These are phyloP conservation scores for Taxidea taxus DNA, from an alignment of 2,113 vertebrate genomes.

Conservation along the genomic window DNA sequence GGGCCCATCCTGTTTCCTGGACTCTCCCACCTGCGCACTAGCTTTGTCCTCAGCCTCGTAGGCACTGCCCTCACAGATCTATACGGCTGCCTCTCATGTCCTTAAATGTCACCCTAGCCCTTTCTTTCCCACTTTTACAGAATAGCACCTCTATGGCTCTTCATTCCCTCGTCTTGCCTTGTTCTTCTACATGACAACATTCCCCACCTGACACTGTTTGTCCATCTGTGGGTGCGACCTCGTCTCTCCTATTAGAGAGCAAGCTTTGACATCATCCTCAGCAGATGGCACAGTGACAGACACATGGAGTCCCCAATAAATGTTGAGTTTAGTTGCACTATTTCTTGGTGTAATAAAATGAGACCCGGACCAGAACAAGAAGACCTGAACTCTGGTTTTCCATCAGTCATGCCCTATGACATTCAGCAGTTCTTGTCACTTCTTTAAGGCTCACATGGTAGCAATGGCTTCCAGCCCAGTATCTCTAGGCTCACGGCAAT, in stretches of 20 bases:
- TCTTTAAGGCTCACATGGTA: background rate
- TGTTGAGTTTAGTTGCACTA: background rate
- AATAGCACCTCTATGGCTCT: background rate
- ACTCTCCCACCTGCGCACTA: background rate
- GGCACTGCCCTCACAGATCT: background rate
- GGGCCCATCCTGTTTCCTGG: accelerated
- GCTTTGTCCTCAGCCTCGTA: background rate
- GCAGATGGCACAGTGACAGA: background rate
- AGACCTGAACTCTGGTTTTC: background rate
- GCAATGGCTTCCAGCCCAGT: background rate
- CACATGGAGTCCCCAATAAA: background rate
- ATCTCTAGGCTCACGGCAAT: background rate
- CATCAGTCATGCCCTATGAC: background rate
- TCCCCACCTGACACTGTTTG: background rate
- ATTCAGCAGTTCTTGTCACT: background rate
- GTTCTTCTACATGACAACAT: background rate
- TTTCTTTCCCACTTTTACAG: background rate
- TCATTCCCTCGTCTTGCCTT: background rate
- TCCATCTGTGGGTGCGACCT: background rate
- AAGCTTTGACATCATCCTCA: background rate
- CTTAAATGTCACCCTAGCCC: background rate
- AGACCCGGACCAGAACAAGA: background rate
- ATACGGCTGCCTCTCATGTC: background rate
- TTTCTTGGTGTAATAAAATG: background rate
- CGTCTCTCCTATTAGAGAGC: background rate